phyloP scores from a whole-genome alignment of 2,797 vertebrate genomes.

The Gobio occitaniae region DNA sequence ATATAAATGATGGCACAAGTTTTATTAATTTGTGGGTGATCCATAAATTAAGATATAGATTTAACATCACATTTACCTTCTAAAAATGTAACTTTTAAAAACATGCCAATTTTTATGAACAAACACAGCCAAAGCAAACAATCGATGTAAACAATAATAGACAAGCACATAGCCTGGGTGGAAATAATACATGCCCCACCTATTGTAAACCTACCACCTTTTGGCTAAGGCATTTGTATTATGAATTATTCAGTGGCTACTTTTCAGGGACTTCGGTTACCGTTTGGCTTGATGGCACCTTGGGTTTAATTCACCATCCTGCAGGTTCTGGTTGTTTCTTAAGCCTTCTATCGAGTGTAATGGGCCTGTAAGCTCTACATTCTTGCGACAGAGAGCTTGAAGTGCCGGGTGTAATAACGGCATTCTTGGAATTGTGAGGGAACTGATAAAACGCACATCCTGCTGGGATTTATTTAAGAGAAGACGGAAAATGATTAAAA shows the following conservation, averaged over 20 bases:
- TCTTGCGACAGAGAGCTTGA: slow-evolving; percentile 11
- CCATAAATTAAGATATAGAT: not conserved
- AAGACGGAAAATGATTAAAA: slow-evolving; percentile 22
- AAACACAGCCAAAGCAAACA: not conserved
- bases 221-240: slow-evolving; percentile 55
- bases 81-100: not conserved
- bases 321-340: not conserved
- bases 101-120: not conserved
- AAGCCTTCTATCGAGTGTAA: slow-evolving; percentile 26
- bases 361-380: slow-evolving; percentile 35
- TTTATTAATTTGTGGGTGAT: not conserved
- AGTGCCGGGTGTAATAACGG: slow-evolving; percentile 26
- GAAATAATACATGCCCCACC: slow-evolving; percentile 36
- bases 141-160: slow-evolving; percentile 18
- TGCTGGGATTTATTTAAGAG: slow-evolving; percentile 34
- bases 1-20: too few relatives aligned
- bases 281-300: slow-evolving; percentile 4
- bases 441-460: slow-evolving; percentile 35
- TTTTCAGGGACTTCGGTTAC: slow-evolving; percentile 49
- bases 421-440: slow-evolving; percentile 23
- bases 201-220: slow-evolving; percentile 51
- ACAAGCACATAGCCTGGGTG: not conserved
- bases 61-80: not conserved
- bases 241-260: slow-evolving; percentile 55
- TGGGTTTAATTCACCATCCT: not conserved